These are phyloP conservation scores for Bos taurus DNA, from an alignment of 2,113 vertebrate species.

Conservation along the genomic window DNA sequence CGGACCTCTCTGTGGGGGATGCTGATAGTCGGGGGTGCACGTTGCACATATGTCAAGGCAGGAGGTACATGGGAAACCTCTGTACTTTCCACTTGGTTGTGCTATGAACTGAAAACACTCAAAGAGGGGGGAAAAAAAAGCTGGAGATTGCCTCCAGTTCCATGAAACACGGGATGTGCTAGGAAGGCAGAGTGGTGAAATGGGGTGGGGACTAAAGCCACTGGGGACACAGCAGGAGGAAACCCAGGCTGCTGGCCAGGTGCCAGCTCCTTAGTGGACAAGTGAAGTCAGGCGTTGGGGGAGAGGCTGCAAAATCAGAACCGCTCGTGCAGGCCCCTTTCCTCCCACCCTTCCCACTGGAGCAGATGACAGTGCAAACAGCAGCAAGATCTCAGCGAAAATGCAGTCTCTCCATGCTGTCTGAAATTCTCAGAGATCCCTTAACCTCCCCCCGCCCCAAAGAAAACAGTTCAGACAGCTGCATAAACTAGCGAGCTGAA, in stretches of 20 bases:
- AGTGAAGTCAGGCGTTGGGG: fast-evolving
- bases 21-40: neutral
- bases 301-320: neutral
- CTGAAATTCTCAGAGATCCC: constrained; percentile 13
- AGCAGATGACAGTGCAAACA: neutral
- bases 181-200: neutral
- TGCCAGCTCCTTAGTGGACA: neutral
- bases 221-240: fast-evolving
- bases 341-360: neutral
- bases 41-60: fast-evolving
- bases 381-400: neutral
- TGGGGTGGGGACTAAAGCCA: fast-evolving
- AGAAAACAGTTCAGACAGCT: constrained; percentile 54
- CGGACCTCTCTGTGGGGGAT: neutral
- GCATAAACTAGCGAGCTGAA: constrained; percentile 21
- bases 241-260: neutral
- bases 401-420: neutral
- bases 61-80: neutral
- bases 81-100: neutral
- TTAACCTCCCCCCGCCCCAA: constrained; percentile 32
- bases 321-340: neutral
- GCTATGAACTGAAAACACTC: neutral
- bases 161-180: neutral
- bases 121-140: neutral
- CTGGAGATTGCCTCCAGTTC: neutral